Conservation (phyloP, 1,140 invertebrate species). For the Araneus ventricosus region DNA sequence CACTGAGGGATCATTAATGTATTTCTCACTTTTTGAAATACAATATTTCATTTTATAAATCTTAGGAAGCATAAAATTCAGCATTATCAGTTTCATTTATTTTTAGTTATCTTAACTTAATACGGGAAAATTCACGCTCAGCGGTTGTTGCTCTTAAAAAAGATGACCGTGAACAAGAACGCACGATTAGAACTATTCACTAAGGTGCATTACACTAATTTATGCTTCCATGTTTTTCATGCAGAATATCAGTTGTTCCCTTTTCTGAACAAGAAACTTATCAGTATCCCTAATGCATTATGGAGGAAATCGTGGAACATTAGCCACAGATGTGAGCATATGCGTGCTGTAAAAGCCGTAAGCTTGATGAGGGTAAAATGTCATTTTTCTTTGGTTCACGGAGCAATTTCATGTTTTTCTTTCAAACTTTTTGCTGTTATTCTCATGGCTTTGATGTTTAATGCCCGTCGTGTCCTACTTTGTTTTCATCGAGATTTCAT, state of each 20-base stretch:
- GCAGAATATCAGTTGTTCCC: not conserved
- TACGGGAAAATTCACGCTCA: not conserved
- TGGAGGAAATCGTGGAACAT: constrained; percentile 35
- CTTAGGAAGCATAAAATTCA: too few species aligned
- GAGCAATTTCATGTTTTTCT: not conserved
- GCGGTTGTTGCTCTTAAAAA: not conserved
- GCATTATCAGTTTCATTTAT: not conserved
- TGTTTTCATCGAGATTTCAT: too few species aligned
- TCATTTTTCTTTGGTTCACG: not conserved
- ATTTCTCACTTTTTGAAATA: too few species aligned
- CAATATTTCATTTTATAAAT: too few species aligned
- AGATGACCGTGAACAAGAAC: not conserved
- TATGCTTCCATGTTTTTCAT: constrained; percentile 4
- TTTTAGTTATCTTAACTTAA: not conserved
- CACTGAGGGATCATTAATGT: too few species aligned
- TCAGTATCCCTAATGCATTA: constrained; percentile 40
- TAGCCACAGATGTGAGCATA: constrained; percentile 44
- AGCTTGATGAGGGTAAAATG: constrained; percentile 5
- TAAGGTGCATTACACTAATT: constrained; percentile 38
- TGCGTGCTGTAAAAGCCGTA: constrained; percentile 31
- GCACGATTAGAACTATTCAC: not conserved
- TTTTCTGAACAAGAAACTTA: not conserved
- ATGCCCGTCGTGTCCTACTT: not conserved
- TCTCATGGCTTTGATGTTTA: not conserved
- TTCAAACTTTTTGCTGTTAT: not conserved